Conservation (phyloP, 2,113 vertebrate genomes). For the Epinephelus fuscoguttatus region DNA sequence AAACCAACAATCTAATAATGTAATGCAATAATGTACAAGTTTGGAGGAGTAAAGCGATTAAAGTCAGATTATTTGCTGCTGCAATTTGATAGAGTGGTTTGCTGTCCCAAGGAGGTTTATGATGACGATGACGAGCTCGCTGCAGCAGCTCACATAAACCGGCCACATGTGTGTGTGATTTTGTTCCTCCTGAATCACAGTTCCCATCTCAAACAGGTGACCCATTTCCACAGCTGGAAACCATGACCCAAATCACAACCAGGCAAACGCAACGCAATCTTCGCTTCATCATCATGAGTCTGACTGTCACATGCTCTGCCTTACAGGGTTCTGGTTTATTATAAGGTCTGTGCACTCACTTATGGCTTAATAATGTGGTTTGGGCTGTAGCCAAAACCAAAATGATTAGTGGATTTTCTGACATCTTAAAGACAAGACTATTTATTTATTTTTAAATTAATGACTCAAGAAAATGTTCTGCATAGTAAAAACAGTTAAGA, state of each 20-base stretch:
- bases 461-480: background rate
- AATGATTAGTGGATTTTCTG: background rate
- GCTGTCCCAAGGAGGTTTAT: conserved; percentile 16
- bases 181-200: background rate
- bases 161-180: background rate
- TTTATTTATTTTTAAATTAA: too few relatives aligned
- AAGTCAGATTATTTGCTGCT: conserved; percentile 57
- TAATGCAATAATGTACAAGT: conserved; percentile 59
- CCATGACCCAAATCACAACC: conserved; percentile 14
- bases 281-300: background rate
- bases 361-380: background rate
- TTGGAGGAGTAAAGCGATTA: conserved; percentile 50
- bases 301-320: background rate
- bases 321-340: background rate
- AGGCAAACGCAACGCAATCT: conserved; percentile 11
- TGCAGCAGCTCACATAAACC: background rate
- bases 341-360: too few relatives aligned
- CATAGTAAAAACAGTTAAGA: background rate
- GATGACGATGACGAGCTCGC: background rate
- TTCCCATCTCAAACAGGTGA: conserved; percentile 35
- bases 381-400: background rate
- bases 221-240: conserved; percentile 42
- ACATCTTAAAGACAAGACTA: background rate
- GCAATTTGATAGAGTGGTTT: conserved; percentile 66
- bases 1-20: conserved; percentile 48